Evolutionary conservation across 2,113 vertebrate species (phyloP), one percentile per base, ranked within the genome.

Genomic region (Natator depressus): DNA sequence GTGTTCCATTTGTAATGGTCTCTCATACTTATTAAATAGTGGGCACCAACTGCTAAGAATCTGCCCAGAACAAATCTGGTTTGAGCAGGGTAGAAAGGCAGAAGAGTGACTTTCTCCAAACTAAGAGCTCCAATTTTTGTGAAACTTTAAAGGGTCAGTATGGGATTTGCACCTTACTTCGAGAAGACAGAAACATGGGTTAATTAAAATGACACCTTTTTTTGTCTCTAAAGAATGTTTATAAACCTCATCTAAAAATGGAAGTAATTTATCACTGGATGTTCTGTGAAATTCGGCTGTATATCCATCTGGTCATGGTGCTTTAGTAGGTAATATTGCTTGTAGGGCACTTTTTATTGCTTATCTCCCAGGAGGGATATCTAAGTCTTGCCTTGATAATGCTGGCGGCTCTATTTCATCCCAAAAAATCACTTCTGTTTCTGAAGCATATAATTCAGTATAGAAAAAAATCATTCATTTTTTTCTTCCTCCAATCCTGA

Each of bases 321-420:
- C 93, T 98, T 98, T 96, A 98, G 97, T 94, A 98, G 97, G 97
- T 97, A 97, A 96, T 98, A 97, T 97, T 96, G 97, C 97, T 98
- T 97, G 91, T 90, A 96, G 97, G 94, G 92, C 93, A 98, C 91
- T 98, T 98, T 97, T 91, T 97, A 98, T 98, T 98, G 97, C 97
- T 98, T 98, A 91, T 98, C 95, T 98, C 98, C 97, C 97, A 85
- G 93, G 86, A 84, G 96, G 90, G 95, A 96, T 98, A 97, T 97
- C 97, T 97, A 95, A 97, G 95, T 91, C 94, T 95, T 97, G 96
- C 93, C 96, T 97, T 1, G 85, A 96, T 95, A 91, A 95, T 95
- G 89, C 91, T 94, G 94, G 91, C 93, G 96, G 91, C 87, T 94
- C 93, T 69, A 27, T 84, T 96, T 91, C 88, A 95, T 94, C 94